Evolutionary conservation across 2,113 vertebrate genomes (phyloP), one percentile per base, ranked within the genome.

Genomic region (Cariama cristata): DNA sequence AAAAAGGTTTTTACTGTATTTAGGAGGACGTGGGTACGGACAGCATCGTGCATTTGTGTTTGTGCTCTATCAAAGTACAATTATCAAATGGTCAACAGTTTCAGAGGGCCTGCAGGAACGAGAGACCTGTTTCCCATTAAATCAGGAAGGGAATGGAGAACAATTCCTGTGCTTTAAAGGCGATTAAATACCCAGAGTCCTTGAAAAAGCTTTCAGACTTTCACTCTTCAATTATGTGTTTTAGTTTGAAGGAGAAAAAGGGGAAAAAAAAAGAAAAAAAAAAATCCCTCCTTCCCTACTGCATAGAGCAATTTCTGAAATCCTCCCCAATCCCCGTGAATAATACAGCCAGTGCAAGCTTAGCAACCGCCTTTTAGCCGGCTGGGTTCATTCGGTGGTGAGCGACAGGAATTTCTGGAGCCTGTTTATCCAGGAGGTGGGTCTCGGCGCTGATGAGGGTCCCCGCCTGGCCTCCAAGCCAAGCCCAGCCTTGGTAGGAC

Each of bases 81-180:
- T 90, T 85, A 64, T 27, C 73, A 59, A 24, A 24, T 6, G 62
- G 53, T 44, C 85, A 79, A 7, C 63, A 35, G 49, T 33, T 82
- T 56, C 85, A 73, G 74, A 62, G n/a, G 1, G 49, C 27, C 93
- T 89, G 58, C 28, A 55, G 81, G 77, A 62, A 64, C 0, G 5
- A 53, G 64, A 81, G 50, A 85, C 74, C 74, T 76, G 74, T n/a
- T 95, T 92, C 50, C 62, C 68, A 66, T 94, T 93, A 94, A 76
- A 93, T 38, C 27, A 50, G 82, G 35, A 92, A 83, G 50, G 58
- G 69, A 84, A 79, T 3, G 8, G 63, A 42, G 45, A 80, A 32
- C 30, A 71, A 67, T 67, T 69, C 50, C 71, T 26, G 45, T 20
- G 32, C 64, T 93, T 90, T 91, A 90, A 80, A 93, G 62, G 62